phyloP scores from a whole-genome alignment of 1,140 invertebrate genomes.

The Helicoverpa armigera region DNA sequence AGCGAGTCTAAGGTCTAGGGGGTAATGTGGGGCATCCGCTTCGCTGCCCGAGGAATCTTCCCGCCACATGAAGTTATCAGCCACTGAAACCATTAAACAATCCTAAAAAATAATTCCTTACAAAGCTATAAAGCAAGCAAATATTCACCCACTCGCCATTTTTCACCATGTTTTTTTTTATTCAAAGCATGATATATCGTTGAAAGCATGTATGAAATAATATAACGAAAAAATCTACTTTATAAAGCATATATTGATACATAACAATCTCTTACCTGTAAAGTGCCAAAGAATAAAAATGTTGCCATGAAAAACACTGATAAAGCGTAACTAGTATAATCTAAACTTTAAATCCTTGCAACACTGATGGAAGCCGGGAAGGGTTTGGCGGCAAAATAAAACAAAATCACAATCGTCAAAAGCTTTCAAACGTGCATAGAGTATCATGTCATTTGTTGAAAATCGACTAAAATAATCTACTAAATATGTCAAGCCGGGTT shows the following conservation, averaged over 20 bases:
- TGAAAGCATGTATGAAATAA: slow-evolving; percentile 83
- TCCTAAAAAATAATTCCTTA: neutral
- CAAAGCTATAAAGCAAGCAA: neutral
- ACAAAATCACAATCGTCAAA: slow-evolving; percentile 86
- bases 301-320: slow-evolving; percentile 64
- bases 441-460: slow-evolving; percentile 37
- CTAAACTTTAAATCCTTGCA: slow-evolving; percentile 63
- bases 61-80: slow-evolving; percentile 78
- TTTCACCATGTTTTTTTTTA: neutral
- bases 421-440: slow-evolving; percentile 83
- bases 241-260: slow-evolving; percentile 48
- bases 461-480: slow-evolving; percentile 49
- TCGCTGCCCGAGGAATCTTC: slow-evolving; percentile 85
- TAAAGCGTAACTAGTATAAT: slow-evolving; percentile 62
- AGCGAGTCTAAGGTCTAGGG: slow-evolving; percentile 81
- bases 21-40: slow-evolving; percentile 83
- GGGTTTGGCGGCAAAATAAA: slow-evolving; percentile 75
- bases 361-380: slow-evolving; percentile 64
- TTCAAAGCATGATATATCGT: slow-evolving; percentile 27
- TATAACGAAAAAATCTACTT: slow-evolving; percentile 36
- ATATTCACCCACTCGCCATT: slow-evolving; percentile 4
- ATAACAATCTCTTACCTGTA: slow-evolving; percentile 58
- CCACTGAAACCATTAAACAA: slow-evolving; percentile 60
- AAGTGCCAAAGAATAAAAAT: slow-evolving; percentile 53
- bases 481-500: slow-evolving; percentile 24